Evolutionary conservation across 2,113 vertebrate species (phyloP).

Genomic region (Aythya baeri): DNA sequence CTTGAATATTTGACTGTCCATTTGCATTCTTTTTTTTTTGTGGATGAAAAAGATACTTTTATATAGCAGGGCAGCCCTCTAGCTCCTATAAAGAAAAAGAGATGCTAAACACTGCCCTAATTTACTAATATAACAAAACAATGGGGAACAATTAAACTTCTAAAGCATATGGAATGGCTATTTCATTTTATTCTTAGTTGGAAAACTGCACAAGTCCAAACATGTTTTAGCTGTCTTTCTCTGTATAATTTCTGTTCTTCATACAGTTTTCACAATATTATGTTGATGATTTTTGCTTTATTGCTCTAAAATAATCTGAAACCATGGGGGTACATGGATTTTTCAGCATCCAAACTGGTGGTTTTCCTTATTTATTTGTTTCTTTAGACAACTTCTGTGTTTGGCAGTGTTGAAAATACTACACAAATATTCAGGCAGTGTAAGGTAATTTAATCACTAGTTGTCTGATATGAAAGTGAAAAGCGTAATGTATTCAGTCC

Average conservation of each 20-base stretch:
- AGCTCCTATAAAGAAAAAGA: not conserved
- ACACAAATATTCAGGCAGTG: not conserved
- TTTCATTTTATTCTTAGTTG: not conserved
- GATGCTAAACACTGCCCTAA: not conserved
- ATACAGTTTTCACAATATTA: not conserved
- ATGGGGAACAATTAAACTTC: not conserved
- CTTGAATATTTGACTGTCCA: slow-evolving; percentile 1
- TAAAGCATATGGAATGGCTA: not conserved
- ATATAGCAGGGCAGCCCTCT: not conserved
- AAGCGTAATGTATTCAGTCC: not conserved
- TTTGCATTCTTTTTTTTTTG: not conserved
- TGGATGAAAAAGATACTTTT: not conserved
- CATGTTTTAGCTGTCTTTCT: not conserved
- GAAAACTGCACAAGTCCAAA: not conserved
- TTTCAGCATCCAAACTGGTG: not conserved
- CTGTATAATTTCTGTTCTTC: not conserved
- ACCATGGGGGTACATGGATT: not conserved
- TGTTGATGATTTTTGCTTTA: not conserved
- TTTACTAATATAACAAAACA: not conserved
- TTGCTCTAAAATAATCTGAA: not conserved
- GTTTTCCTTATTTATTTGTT: not conserved
- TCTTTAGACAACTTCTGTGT: not conserved
- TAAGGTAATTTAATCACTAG: not conserved
- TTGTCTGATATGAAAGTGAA: not conserved
- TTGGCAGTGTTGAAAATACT: not conserved